Base-by-base conservation (phyloP, 2,888 invertebrate species). In the Drosophila imparisetae region DNA sequence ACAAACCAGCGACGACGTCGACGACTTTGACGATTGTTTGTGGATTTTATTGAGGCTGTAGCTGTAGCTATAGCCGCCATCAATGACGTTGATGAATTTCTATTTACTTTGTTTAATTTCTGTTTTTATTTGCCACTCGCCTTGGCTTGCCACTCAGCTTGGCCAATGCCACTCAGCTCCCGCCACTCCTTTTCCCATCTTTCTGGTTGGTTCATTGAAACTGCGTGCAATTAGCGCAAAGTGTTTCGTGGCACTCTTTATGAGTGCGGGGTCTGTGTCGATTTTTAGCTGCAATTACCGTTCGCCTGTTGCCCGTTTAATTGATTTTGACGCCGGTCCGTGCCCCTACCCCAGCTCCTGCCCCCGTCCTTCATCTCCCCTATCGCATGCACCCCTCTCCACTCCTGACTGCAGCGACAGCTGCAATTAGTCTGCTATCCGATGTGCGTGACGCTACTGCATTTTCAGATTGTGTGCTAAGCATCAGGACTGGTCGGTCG, bases 311-410 rank as follows among this genome's bases (percentile, higher is more conserved):
- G 80, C 77, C 84, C 81, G 76, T 88, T 86, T 91, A 91, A 90
- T 91, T 91, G 90, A 91, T 90, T 90, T 91, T 82, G 83, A 83
- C 90, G 90, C 90, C 90, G 82, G 86, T 89, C 55, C 45, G 8
- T 24, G 50, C 54, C 13, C 53, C 57, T 42, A 18, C 24, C 11
- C 57, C 50, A n/a, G 32, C 40, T 18, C 27, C 32, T 15, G 50
- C 53, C n/a, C 29, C 15, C 11, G 24, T 48, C 10, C 40, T 24
- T 18, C 55, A 10, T 11, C 30, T n/a, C 6, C 2, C 27, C 21
- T 8, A 45, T 24, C 21, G 4, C 7, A 24, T 2, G n/a, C 18
- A 21, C 29, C 38, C 30, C 45, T 34, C 11, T 34, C 38, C 36
- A 15, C 29, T 34, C 45, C 50, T 58, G 18, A 42, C 18, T 27